These are phyloP conservation scores for Luidia sarsii DNA, from an alignment of 53 echinoderm and acorn worm species.

Conservation along the genomic window DNA sequence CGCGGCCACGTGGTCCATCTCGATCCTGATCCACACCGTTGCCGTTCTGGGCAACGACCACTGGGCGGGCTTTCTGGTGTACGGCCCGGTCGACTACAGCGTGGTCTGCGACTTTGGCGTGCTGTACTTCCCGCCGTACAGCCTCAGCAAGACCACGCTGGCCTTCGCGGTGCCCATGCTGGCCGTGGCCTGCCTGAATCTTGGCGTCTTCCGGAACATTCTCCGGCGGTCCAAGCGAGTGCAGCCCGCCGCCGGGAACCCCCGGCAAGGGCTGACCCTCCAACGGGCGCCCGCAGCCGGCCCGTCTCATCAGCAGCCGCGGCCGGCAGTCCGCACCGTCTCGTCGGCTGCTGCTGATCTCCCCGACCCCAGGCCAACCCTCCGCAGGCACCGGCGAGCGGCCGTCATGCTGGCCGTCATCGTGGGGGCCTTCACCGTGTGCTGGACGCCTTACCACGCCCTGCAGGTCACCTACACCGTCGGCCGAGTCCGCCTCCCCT, in stretches of 20 bases:
- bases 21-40: too few species aligned
- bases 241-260: neutral
- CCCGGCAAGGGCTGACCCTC: too few species aligned
- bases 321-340: too few species aligned
- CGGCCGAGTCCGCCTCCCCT: slow-evolving; percentile 8
- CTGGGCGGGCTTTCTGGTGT: neutral
- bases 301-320: too few species aligned
- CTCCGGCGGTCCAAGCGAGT: neutral
- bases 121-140: slow-evolving; percentile 20
- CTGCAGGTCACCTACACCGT: slow-evolving; percentile 27
- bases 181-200: slow-evolving; percentile 13
- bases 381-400: slow-evolving; percentile 26
- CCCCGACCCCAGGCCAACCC: slow-evolving; percentile 5
- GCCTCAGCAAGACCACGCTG: neutral
- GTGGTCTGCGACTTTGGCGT: slow-evolving; percentile 23
- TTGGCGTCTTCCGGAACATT: slow-evolving; percentile 13
- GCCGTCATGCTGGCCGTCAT: slow-evolving; percentile 52
- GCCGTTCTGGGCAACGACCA: too few species aligned
- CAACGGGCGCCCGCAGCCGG: too few species aligned
- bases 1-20: slow-evolving; percentile 16
- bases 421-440: slow-evolving; percentile 30
- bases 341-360: too few species aligned
- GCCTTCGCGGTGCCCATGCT: slow-evolving; percentile 7
- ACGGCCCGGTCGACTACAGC: slow-evolving; percentile 1
- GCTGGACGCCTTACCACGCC: slow-evolving; percentile 47